Conservation (phyloP, 2,113 vertebrate genomes). For the Octodon degus region DNA sequence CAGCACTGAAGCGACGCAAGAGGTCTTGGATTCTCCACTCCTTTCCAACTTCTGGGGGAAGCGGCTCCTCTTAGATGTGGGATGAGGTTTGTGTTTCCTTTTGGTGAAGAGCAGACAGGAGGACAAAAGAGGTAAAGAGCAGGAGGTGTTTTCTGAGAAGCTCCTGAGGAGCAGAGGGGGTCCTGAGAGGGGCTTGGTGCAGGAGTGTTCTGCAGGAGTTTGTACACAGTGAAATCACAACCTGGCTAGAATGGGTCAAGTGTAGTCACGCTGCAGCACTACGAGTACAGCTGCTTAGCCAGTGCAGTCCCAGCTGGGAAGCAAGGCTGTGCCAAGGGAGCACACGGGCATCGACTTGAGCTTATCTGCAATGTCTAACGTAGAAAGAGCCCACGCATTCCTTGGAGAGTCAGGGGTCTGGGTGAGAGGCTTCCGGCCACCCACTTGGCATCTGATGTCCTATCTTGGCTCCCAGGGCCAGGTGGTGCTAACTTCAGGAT, state of each 20-base stretch:
- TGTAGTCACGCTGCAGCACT: background rate
- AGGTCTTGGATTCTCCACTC: background rate
- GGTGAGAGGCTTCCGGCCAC: background rate
- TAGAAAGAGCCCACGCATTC: background rate
- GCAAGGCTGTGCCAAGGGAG: background rate
- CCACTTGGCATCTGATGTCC: background rate
- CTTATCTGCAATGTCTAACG: background rate
- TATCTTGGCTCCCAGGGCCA: background rate
- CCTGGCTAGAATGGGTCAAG: background rate
- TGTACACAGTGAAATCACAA: background rate
- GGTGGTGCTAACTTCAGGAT: background rate
- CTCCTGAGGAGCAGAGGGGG: background rate
- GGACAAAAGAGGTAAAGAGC: background rate
- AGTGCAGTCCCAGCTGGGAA: background rate
- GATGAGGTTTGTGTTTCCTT: background rate
- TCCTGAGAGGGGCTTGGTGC: background rate
- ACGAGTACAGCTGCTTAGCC: background rate
- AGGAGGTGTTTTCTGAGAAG: background rate
- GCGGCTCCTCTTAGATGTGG: background rate
- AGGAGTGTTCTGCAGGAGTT: background rate
- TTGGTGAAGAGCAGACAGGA: background rate
- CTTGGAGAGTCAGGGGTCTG: background rate
- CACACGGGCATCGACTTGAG: background rate
- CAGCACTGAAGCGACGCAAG: no score
- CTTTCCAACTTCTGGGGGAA: background rate